phyloP scores from a whole-genome alignment of 2,797 vertebrate species.

The Eupleurogrammus muticus region DNA sequence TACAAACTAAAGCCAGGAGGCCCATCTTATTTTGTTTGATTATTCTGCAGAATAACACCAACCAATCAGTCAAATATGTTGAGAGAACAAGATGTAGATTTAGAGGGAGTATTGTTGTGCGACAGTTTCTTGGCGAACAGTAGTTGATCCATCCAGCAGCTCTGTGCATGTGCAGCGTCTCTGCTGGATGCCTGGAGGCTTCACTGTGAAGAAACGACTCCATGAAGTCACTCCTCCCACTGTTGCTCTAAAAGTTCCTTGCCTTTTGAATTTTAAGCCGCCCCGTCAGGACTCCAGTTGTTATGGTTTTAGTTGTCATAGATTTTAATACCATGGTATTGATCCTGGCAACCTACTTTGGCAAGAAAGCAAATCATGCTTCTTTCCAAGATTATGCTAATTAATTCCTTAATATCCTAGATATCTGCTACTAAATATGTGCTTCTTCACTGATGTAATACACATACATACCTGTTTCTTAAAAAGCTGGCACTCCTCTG shows the following conservation, averaged over 20 bases:
- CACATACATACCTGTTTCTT: constrained; percentile 85
- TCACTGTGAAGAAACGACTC: too few relatives aligned
- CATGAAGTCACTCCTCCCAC: too few relatives aligned
- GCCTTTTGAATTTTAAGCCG: background rate
- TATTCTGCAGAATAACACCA: background rate
- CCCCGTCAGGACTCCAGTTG: background rate
- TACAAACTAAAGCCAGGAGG: background rate
- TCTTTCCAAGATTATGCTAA: background rate
- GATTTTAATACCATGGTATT: background rate
- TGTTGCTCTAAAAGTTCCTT: background rate
- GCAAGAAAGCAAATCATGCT: background rate
- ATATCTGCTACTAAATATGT: background rate
- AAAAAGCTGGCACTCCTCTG: constrained; percentile 88
- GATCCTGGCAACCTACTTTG: background rate
- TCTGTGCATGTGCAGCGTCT: too few relatives aligned
- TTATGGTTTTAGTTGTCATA: background rate
- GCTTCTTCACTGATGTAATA: background rate
- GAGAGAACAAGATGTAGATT: background rate
- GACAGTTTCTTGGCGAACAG: background rate
- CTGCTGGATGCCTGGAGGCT: too few relatives aligned
- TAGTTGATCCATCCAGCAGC: background rate
- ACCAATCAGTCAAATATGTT: too few relatives aligned
- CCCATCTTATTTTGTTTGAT: background rate
- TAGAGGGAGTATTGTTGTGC: too few relatives aligned
- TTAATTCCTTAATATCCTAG: background rate